These are phyloP conservation scores for Gryllus longicercus DNA, from an alignment of 2,888 invertebrate genomes.

Conservation along the genomic window DNA sequence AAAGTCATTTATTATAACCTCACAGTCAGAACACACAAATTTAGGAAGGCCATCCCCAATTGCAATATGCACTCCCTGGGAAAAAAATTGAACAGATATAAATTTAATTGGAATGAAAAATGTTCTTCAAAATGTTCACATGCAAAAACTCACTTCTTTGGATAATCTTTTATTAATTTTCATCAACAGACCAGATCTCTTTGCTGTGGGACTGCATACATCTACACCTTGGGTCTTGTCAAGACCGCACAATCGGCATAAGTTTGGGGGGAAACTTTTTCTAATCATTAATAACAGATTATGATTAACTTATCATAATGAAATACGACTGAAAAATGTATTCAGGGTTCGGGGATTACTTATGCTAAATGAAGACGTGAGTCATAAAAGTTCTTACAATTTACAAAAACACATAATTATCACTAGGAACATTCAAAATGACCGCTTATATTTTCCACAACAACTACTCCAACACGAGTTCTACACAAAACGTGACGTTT, in stretches of 20 bases:
- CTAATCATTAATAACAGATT: constrained; percentile 25
- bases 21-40: constrained; percentile 38
- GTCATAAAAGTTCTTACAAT: too few relatives aligned
- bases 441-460: too few relatives aligned
- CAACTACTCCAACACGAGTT: too few relatives aligned
- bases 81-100: neutral
- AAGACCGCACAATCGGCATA: constrained; percentile 38
- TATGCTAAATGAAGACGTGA: too few relatives aligned
- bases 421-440: too few relatives aligned
- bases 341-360: too few relatives aligned
- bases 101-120: neutral
- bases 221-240: constrained; percentile 34
- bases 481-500: too few relatives aligned
- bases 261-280: constrained; percentile 30
- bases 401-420: too few relatives aligned
- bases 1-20: constrained; percentile 37
- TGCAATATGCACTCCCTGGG: constrained; percentile 35
- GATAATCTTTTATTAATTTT: constrained; percentile 34
- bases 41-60: constrained; percentile 35
- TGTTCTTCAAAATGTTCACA: neutral
- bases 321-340: too few relatives aligned
- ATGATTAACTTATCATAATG: too few relatives aligned
- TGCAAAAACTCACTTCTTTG: constrained; percentile 33
- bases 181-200: constrained; percentile 30
- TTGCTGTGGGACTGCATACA: constrained; percentile 33